Evolutionary conservation across 2,888 invertebrate species (phyloP), one percentile per base, ranked within the genome.

Genomic region (Liposcelis brunnea): DNA sequence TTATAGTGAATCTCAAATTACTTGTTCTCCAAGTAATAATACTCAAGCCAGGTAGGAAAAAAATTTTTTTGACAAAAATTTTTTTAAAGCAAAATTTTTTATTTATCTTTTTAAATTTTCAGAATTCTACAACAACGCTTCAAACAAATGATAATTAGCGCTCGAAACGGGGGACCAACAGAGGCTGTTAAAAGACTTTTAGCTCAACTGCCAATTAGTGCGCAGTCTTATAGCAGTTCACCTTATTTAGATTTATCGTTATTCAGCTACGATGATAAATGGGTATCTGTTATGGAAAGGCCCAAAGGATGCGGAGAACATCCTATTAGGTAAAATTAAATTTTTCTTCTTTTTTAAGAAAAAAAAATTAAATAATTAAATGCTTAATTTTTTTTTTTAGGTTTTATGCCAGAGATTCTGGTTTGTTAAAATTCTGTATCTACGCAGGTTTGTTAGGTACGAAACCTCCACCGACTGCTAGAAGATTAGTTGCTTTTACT

Each of bases 241-340:
- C 95, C 94, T 0, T 95, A 94, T 62, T 70, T 95, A 46, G 94
- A 95, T 65, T 69, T 87, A 52, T 80, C 84, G 1, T 66, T 94
- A 18, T 95, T 93, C 61, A 86, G 83, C 59, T 95, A 94, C 58
- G 94, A 95, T 58, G 93, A 94, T 60, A 90, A 91, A 62, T 86
- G 87, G 80, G 85, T 95, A 1, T 93, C 94, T 0, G 81, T 87
- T 38, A 80, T 94, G 80, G 94, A 95, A 64, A 69, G 94, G 47
- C 95, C 95, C 1, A 94, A 91, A 64, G 81, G 84, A 19, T 89
- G 86, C 63, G 84, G 84, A 46, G 86, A 91, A 64, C 83, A 85
- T 62, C 91, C 94, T 1, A 91, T 95, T 54, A 72, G 87, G 83
- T 86, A 66, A 54, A 37, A 32, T 16, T n/a, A 14, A 26, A 10